phyloP scores from a whole-genome alignment of 2,797 vertebrate genomes.

The Oceanodroma leucorhoa region DNA sequence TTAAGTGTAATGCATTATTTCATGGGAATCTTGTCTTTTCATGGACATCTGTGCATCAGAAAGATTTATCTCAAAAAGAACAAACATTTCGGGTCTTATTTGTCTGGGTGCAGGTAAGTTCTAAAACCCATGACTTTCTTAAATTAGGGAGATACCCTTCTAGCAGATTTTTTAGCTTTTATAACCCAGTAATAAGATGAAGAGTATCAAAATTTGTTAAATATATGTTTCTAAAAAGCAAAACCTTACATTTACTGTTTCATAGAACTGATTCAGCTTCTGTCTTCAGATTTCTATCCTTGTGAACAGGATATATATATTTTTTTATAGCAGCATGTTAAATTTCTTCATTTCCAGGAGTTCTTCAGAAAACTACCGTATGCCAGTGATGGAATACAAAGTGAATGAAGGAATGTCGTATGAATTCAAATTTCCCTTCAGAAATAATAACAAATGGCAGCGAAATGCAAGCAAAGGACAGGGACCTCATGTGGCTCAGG shows the following conservation, averaged over 20 bases:
- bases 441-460: conserved; percentile 93
- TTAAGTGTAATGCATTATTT: neutral
- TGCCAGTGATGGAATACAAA: conserved; percentile 97
- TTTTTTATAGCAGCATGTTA: neutral
- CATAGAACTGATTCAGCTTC: neutral
- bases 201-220: neutral
- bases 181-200: neutral
- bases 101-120: neutral
- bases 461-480: conserved; percentile 84
- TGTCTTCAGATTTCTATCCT: neutral
- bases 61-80: neutral
- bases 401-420: conserved; percentile 93
- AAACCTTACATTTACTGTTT: neutral
- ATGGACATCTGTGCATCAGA: neutral
- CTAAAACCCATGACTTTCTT: neutral
- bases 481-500: conserved; percentile 72
- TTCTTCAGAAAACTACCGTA: conserved; percentile 94
- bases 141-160: neutral
- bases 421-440: conserved; percentile 94
- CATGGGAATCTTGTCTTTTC: neutral
- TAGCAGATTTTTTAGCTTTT: neutral
- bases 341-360: conserved; percentile 77
- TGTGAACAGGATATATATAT: neutral
- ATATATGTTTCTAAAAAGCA: neutral
- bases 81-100: neutral